Conservation (phyloP, 1,140 invertebrate genomes). For the Lepidurus packardi region DNA sequence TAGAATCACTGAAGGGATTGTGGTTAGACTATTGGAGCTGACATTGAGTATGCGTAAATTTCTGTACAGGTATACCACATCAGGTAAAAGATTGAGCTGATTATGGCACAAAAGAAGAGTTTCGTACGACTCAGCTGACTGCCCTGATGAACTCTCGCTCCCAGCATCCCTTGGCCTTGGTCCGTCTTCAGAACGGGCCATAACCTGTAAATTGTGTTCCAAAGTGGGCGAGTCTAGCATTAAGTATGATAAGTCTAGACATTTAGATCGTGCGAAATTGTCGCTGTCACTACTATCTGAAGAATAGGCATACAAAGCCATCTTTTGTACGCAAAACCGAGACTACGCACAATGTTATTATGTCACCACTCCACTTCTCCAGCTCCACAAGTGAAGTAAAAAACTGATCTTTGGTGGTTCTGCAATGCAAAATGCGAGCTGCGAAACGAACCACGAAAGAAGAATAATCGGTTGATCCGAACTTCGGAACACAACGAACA, state of each 20-base stretch:
- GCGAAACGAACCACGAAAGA: not conserved
- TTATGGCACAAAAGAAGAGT: conserved; percentile 67
- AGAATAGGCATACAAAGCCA: conserved; percentile 28
- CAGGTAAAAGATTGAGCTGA: conserved; percentile 47
- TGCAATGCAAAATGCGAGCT: not conserved
- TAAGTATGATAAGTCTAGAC: conserved; percentile 63
- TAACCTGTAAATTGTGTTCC: conserved; percentile 52
- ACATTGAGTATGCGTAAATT: conserved; percentile 65
- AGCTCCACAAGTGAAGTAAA: not conserved
- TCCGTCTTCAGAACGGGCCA: conserved; percentile 41
- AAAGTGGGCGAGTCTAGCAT: conserved; percentile 54
- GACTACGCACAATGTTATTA: not conserved
- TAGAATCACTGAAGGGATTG: conserved; percentile 66
- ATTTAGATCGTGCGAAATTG: conserved; percentile 51
- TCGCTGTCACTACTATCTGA: conserved; percentile 75
- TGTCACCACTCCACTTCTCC: not conserved
- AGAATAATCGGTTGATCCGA: not conserved
- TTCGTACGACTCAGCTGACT: conserved; percentile 58
- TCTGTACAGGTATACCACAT: conserved; percentile 44
- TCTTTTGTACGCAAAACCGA: not conserved
- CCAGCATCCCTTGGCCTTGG: not conserved
- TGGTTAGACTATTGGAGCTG: conserved; percentile 74
- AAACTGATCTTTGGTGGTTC: not conserved
- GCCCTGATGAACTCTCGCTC: conserved; percentile 43
- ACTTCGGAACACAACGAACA: not conserved